phyloP scores from a whole-genome alignment of 1,140 invertebrate genomes.

The Lerema accius region DNA sequence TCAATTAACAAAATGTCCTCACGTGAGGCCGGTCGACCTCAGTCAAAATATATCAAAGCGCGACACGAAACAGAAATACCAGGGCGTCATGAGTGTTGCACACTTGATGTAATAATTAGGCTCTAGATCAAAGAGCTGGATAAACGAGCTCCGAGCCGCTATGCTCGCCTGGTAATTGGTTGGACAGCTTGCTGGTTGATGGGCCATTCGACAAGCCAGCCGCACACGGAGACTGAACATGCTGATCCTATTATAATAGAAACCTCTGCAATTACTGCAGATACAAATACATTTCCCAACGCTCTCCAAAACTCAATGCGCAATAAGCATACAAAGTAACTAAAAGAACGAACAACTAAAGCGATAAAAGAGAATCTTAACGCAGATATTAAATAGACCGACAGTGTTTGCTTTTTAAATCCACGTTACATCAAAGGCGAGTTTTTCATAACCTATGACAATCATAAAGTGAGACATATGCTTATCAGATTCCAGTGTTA shows the following conservation, averaged over 20 bases:
- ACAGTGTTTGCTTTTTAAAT: neutral
- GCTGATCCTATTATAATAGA: conserved; percentile 2
- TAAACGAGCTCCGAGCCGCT: conserved; percentile 43
- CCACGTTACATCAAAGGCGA: conserved; percentile 22
- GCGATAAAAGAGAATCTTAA: too few relatives aligned
- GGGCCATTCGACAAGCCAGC: conserved; percentile 19
- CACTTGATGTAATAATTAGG: conserved; percentile 57
- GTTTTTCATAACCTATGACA: conserved; percentile 33
- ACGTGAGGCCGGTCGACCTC: conserved; percentile 23
- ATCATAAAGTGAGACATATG: conserved; percentile 36
- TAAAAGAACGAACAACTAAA: too few relatives aligned
- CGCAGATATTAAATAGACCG: too few relatives aligned
- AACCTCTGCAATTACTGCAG: conserved; percentile 8
- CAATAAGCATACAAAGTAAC: too few relatives aligned
- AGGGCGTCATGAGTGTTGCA: conserved; percentile 46
- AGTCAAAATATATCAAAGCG: conserved; percentile 41
- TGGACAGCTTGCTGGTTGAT: conserved; percentile 47
- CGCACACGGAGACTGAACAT: conserved; percentile 27
- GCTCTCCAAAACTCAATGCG: neutral
- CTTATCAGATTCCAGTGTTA: conserved; percentile 42
- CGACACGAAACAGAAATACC: conserved; percentile 52
- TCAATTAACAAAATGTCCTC: conserved; percentile 1
- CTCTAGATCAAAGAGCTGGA: conserved; percentile 56
- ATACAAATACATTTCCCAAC: neutral
- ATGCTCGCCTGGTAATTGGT: conserved; percentile 49